Percentiles rank a stretch among this genome's conserved stretches.
These are phyloP conservation scores for Lepidostoma basale DNA, from an alignment of 1,140 invertebrate species.

Conservation along the genomic window DNA sequence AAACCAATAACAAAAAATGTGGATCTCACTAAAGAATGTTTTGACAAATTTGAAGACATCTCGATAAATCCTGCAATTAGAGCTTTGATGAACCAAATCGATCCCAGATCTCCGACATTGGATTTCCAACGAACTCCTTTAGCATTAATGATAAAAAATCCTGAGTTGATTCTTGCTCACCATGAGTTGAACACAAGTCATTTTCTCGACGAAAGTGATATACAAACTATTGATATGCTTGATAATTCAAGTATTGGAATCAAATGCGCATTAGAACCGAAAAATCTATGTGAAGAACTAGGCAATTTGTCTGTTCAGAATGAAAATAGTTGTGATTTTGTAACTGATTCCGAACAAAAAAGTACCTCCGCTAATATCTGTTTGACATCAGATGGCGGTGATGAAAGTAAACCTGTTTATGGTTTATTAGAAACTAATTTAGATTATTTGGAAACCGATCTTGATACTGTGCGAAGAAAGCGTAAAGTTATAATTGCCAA, in stretches of 20 bases:
- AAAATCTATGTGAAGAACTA: constrained; percentile 34
- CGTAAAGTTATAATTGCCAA: constrained; percentile 45
- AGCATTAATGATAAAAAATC: constrained; percentile 35
- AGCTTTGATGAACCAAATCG: constrained; percentile 37
- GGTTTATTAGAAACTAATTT: constrained; percentile 59
- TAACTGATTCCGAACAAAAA: not conserved
- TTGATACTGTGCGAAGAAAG: constrained; percentile 49
- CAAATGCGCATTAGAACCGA: not conserved
- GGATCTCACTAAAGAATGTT: constrained; percentile 39
- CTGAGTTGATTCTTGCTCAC: constrained; percentile 30
- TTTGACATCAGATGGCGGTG: not conserved
- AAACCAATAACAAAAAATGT: constrained; percentile 41
- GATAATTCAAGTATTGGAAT: constrained; percentile 15
- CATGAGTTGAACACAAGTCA: constrained; percentile 15
- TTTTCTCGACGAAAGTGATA: constrained; percentile 24
- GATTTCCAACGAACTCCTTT: constrained; percentile 44
- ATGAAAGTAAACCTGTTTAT: not conserved
- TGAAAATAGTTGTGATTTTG: not conserved
- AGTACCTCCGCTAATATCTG: not conserved
- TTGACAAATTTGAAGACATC: constrained; percentile 35
- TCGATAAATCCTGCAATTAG: constrained; percentile 29
- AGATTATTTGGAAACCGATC: constrained; percentile 54
- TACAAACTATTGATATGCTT: not conserved
- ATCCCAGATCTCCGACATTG: constrained; percentile 41
- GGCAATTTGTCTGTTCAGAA: constrained; percentile 11